phyloP scores from a whole-genome alignment of 2,113 vertebrate species.

The Anhinga anhinga region DNA sequence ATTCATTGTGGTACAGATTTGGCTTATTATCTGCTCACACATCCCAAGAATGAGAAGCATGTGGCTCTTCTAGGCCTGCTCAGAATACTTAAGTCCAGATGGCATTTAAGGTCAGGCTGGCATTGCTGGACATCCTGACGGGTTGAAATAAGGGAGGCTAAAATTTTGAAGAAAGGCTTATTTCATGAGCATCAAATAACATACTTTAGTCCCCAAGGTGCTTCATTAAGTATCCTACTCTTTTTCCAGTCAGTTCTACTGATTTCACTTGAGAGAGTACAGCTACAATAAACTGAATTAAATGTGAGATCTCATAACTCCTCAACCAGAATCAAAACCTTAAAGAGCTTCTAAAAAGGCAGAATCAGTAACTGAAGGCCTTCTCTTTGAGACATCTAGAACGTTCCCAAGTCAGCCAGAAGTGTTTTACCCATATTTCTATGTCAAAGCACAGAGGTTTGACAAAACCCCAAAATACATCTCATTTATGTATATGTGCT shows the following conservation, averaged over 20 bases:
- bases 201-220: not conserved
- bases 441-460: not conserved
- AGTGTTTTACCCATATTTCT: not conserved
- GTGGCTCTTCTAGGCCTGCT: not conserved
- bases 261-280: not conserved
- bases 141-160: not conserved
- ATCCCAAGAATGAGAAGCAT: not conserved
- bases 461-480: not conserved
- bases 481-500: not conserved
- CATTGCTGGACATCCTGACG: not conserved
- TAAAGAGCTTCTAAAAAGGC: not conserved
- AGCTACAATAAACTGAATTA: conserved; percentile 35
- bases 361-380: not conserved
- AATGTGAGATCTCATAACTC: conserved; percentile 22
- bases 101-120: conserved; percentile 24
- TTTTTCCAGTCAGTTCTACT: not conserved
- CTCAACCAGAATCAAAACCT: not conserved
- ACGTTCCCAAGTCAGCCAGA: not conserved
- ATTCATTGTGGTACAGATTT: not conserved
- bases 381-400: not conserved
- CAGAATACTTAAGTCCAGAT: not conserved
- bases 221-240: not conserved
- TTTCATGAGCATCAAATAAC: not conserved
- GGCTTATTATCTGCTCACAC: not conserved
- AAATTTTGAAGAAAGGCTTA: not conserved